Evolutionary conservation across 1,140 invertebrate genomes (phyloP), one percentile per base, ranked within the genome.

Genomic region (Ptiloglossa arizonensis): DNA sequence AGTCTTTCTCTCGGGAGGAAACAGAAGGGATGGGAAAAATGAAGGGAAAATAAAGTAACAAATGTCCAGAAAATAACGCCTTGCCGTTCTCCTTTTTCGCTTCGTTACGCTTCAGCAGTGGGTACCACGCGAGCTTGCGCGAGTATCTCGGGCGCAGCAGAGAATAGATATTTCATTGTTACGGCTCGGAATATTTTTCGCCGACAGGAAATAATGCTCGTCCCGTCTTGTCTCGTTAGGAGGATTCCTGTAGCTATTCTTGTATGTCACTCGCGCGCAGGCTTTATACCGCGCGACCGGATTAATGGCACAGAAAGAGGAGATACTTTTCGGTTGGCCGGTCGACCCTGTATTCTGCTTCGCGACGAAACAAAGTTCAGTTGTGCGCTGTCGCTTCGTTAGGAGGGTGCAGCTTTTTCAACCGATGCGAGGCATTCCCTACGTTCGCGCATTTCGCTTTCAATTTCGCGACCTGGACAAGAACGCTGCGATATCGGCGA

Each of bases 161-260:
- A 11, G 35, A 32, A 62, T 56, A 63, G 38, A 70, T 77, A 63
- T 77, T 54, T 77, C 57, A 77, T 77, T 77, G 67, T 77, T 77
- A 70, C 29, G 52, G 35, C 22, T 35, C n/a, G 68, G 56, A 46
- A 71, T 77, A 77, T 77, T 77, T 77, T 77, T 77, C 75, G 59
- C 57, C 44, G 75, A 62, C 75, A 71, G 67, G 59, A 77, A 77
- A 70, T 77, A 77, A 77, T 62, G 75, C 75, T 70, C 35, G 66
- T 41, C 62, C 27, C 62, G 44, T 69, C 66, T 76, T 76, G 73
- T 76, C 73, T 76, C 73, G 73, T 76, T 76, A 76, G 66, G 44
- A 56, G 27, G 27, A 74, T 74, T 67, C 64, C 38, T 76, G 52
- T 50, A 69, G 24, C 66, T 48, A 69, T 69, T 76, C 54, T 76